A percentile compares a stretch with the other conserved stretches of the same genome.
phyloP scores from a whole-genome alignment of 2,113 vertebrate species.

The Spizaetus ornatus region DNA sequence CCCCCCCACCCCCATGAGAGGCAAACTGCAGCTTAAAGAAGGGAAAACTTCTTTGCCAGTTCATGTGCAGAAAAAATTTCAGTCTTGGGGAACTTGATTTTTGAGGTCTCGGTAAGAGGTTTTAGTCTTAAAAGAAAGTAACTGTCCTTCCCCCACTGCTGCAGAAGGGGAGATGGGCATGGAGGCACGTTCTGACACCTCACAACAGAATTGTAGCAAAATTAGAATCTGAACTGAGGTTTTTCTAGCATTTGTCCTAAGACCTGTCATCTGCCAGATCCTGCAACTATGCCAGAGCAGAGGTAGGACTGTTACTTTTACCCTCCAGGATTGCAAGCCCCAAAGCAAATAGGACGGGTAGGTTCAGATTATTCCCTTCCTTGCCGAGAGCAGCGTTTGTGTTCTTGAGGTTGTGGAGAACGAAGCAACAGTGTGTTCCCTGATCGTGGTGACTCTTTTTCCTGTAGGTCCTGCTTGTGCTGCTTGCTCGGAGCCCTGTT shows the following conservation, averaged over 20 bases:
- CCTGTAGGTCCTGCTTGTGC: background rate
- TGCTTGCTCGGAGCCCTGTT: rapidly evolving
- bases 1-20: rapidly evolving
- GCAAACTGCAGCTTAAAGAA: background rate
- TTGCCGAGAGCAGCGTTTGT: too few relatives aligned
- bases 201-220: background rate
- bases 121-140: background rate
- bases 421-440: background rate
- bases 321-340: background rate
- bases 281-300: background rate
- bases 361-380: background rate
- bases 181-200: rapidly evolving
- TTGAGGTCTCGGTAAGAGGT: background rate
- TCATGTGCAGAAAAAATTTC: too few relatives aligned
- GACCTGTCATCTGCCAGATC: background rate
- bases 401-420: background rate
- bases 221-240: background rate
- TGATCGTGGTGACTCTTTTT: background rate
- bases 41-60: background rate
- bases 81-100: background rate
- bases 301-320: background rate
- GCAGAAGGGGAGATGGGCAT: background rate
- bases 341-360: too few relatives aligned
- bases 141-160: too few relatives aligned
- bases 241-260: background rate